phyloP scores from a whole-genome alignment of 2,888 invertebrate species.

The Andrena hattorfiana region DNA sequence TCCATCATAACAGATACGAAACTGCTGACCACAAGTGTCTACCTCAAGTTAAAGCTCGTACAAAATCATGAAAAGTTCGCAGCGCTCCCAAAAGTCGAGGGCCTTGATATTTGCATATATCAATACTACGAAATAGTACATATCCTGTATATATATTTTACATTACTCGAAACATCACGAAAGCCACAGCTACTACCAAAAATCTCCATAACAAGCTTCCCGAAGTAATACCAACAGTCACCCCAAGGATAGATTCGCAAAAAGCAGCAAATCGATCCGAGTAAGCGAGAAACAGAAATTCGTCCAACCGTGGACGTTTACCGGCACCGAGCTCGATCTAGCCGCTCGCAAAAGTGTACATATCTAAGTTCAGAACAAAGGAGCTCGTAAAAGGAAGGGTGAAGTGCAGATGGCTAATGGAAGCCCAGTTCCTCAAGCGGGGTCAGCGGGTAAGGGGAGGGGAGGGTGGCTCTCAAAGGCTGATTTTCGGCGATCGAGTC shows the following conservation, averaged over 20 bases:
- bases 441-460: slow-evolving; percentile 27
- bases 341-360: slow-evolving; percentile 12
- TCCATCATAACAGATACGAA: too few species aligned
- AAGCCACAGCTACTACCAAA: not conserved
- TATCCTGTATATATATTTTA: too few species aligned
- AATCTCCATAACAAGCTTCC: not conserved
- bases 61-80: too few species aligned
- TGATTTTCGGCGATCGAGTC: slow-evolving; percentile 4
- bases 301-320: not conserved
- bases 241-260: not conserved
- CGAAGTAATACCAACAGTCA: not conserved
- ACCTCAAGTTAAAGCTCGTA: too few species aligned
- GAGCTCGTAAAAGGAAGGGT: slow-evolving; percentile 24
- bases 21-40: too few species aligned
- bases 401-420: slow-evolving; percentile 29
- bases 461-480: not conserved
- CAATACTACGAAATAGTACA: too few species aligned
- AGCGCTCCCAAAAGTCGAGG: too few species aligned
- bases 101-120: too few species aligned
- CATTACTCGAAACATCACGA: too few species aligned
- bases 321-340: not conserved
- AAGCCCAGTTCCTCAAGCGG: slow-evolving; percentile 13
- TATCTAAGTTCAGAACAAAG: not conserved
- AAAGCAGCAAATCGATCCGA: not conserved
- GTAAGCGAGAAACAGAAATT: not conserved